Base-by-base conservation (phyloP, 2,888 invertebrate genomes). In the Lycophotia porphyrea region DNA sequence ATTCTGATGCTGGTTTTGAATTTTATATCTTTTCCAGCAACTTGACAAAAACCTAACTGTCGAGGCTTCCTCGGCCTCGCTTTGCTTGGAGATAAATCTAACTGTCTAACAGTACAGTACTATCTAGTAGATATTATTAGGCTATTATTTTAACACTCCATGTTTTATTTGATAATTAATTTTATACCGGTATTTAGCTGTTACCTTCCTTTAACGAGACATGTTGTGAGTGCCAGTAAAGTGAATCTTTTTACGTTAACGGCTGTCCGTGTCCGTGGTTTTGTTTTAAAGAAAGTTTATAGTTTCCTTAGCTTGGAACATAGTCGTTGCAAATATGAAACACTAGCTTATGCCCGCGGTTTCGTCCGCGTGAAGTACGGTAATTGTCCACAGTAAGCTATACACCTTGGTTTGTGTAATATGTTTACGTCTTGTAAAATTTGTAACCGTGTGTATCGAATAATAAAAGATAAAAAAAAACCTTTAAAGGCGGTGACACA, bases 121-220 rank as follows among this genome's bases (percentile, higher is more conserved):
- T 64, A 42, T 36, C 18, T 49, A 15, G 9, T 9, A 42, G 72
- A n/a, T 11, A 36, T 52, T 63, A 78, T 47, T 34, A 58, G 47
- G n/a, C 52, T 13, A 55, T 73, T 55, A 70, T 49, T 71, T 69
- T 64, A 42, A 69, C 58, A 68, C 67, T 60, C 63, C 36, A 27
- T 67, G 63, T 71, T 84, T 80, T 76, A 76, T 81, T 81, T 74
- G 31, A 49, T 77, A 71, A 64, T 81, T 80, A 73, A 84, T 80
- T 84, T 71, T 21, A 39, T 52, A 73, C 34, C 64, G 44, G 73
- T 65, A 44, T 76, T 71, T 31, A 34, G n/a, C n/a, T 66, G 36
- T 63, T 61, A 66, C 31, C 13, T 36, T n/a, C 15, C 27, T 3
- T 81, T 74, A 67, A 70, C 21, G 63, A 52, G 49, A 70, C 34